These are phyloP conservation scores for Drosophila tsacasi DNA, from an alignment of 1,140 invertebrate genomes.

Conservation along the genomic window DNA sequence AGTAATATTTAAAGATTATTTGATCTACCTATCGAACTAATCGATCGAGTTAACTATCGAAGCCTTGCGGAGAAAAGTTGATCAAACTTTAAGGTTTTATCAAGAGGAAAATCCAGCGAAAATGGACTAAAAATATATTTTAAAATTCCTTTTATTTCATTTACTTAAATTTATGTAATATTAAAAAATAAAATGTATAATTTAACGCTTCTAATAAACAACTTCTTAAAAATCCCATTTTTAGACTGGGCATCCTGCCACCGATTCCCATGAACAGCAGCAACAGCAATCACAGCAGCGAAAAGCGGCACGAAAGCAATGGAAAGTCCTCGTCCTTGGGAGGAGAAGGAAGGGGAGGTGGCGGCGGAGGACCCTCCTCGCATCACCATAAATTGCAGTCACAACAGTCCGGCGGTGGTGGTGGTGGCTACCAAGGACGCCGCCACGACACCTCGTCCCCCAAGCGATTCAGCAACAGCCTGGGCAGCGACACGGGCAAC, in stretches of 20 bases:
- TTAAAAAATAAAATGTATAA: neutral
- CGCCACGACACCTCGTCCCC: slow-evolving; percentile 83
- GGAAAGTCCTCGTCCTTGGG: slow-evolving; percentile 45
- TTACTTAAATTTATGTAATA: neutral
- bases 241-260: slow-evolving; percentile 79
- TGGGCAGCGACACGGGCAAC: slow-evolving; percentile 90
- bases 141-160: neutral
- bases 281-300: slow-evolving; percentile 36
- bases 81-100: neutral
- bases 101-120: neutral
- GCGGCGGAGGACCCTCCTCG: slow-evolving; percentile 18
- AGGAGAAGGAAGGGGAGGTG: neutral
- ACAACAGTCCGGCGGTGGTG: slow-evolving; percentile 9
- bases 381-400: slow-evolving; percentile 61
- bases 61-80: neutral
- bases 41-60: no score
- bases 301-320: slow-evolving; percentile 55
- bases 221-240: neutral
- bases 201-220: no score
- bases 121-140: neutral
- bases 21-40: no score
- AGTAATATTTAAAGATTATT: no score
- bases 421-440: slow-evolving; percentile 79
- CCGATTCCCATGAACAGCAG: slow-evolving; percentile 55
- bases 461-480: slow-evolving; percentile 88